Percentiles rank a stretch among this genome's conserved stretches.
These are phyloP conservation scores for Anoura caudifer DNA, from an alignment of 2,113 vertebrate genomes.

Conservation along the genomic window DNA sequence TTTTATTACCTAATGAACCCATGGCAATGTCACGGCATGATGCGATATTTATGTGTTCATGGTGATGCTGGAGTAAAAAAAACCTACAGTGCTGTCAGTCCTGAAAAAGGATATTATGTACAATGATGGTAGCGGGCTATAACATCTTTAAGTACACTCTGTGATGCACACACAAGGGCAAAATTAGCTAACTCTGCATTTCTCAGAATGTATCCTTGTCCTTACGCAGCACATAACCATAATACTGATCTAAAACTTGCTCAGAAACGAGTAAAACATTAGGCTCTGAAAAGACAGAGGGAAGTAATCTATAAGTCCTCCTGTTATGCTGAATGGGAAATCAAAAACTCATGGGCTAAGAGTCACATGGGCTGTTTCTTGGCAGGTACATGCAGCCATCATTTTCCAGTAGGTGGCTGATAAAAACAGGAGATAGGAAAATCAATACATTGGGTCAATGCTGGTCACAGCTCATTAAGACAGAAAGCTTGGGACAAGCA, in stretches of 20 bases:
- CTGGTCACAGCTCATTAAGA: not conserved
- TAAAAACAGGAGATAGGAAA: constrained; percentile 32
- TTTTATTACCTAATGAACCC: not conserved
- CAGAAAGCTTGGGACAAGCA: not conserved
- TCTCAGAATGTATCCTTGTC: not conserved
- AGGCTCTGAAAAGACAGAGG: not conserved
- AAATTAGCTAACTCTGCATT: no score
- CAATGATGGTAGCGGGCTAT: not conserved
- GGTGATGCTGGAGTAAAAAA: not conserved
- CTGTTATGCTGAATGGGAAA: not conserved
- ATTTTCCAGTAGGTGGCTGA: not conserved
- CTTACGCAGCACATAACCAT: no score
- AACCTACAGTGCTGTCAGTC: no score
- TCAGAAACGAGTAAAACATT: not conserved
- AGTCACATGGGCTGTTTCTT: not conserved
- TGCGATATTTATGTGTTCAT: not conserved
- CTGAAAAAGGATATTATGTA: no score
- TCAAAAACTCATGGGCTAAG: accelerated
- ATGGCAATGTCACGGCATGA: not conserved
- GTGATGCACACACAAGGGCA: not conserved
- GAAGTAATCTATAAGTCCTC: not conserved
- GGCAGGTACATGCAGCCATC: not conserved
- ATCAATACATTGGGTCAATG: not conserved
- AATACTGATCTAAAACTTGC: no score
- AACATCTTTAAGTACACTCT: not conserved